These are phyloP conservation scores for Heliconius melpomene DNA, from an alignment of 1,140 invertebrate genomes.

Conservation along the genomic window DNA sequence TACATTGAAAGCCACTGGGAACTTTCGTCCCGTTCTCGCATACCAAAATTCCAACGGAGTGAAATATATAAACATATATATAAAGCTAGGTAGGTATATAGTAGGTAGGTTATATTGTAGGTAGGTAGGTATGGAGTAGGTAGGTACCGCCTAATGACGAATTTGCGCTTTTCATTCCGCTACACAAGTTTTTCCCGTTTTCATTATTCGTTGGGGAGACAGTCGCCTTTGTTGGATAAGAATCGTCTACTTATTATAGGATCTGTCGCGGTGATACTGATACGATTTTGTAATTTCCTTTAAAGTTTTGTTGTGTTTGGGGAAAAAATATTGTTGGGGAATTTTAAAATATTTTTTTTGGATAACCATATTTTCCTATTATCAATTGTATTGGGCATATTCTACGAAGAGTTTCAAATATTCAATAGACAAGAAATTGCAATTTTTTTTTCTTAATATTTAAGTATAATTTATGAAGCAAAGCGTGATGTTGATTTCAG, in stretches of 20 bases:
- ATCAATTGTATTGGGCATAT: too few species aligned
- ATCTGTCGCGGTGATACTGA: slow-evolving; percentile 42
- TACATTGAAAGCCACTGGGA: slow-evolving; percentile 80
- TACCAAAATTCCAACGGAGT: slow-evolving; percentile 34
- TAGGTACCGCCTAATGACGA: slow-evolving; percentile 79
- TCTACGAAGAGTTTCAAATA: too few species aligned
- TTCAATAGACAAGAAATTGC: too few species aligned
- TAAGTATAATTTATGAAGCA: too few species aligned
- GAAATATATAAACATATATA: slow-evolving; percentile 49
- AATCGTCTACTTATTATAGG: slow-evolving; percentile 60
- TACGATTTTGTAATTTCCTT: slow-evolving; percentile 46
- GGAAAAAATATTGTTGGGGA: not conserved
- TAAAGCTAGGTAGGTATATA: slow-evolving; percentile 56
- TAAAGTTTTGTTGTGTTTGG: slow-evolving; percentile 14
- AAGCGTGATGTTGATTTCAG: too few species aligned
- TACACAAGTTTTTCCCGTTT: slow-evolving; percentile 80
- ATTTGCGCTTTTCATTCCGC: slow-evolving; percentile 81
- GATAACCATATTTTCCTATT: too few species aligned
- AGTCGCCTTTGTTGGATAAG: slow-evolving; percentile 65
- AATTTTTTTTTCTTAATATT: too few species aligned
- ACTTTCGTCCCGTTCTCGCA: slow-evolving; percentile 63
- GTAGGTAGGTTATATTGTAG: slow-evolving; percentile 48
- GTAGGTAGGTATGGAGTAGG: slow-evolving; percentile 47
- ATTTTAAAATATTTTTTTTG: not conserved
- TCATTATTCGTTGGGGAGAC: slow-evolving; percentile 78